These are phyloP conservation scores for Lerema accius DNA, from an alignment of 1,140 invertebrate genomes.

Conservation along the genomic window DNA sequence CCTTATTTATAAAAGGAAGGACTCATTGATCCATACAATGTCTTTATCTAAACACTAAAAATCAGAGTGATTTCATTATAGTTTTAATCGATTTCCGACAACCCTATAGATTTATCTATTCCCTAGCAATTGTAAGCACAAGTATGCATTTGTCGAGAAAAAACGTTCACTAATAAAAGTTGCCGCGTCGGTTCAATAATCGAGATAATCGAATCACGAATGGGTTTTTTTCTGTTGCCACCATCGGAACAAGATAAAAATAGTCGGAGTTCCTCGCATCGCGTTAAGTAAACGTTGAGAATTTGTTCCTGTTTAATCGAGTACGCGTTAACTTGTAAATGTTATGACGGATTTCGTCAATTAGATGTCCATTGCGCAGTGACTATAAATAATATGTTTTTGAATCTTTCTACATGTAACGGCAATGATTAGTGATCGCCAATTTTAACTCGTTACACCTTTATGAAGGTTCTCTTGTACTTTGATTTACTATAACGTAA, in stretches of 20 bases:
- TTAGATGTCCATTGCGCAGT: neutral
- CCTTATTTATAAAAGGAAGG: neutral
- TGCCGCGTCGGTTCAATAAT: slow-evolving; percentile 49
- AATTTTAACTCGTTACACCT: no score
- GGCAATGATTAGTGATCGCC: no score
- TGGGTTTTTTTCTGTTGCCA: slow-evolving; percentile 41
- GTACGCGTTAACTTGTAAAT: slow-evolving; percentile 34
- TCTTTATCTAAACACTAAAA: neutral
- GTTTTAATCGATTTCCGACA: slow-evolving; percentile 27
- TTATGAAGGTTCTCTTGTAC: no score
- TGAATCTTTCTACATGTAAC: no score
- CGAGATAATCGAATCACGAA: slow-evolving; percentile 56
- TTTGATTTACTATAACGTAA: no score
- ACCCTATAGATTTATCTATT: slow-evolving; percentile 37
- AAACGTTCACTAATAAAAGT: slow-evolving; percentile 38
- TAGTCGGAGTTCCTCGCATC: slow-evolving; percentile 52
- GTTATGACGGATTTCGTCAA: neutral
- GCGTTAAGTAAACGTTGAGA: slow-evolving; percentile 47
- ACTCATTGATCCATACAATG: neutral
- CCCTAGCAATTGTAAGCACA: slow-evolving; percentile 20
- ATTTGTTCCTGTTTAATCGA: slow-evolving; percentile 46
- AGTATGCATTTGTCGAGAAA: slow-evolving; percentile 40
- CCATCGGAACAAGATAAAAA: slow-evolving; percentile 46
- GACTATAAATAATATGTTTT: no score
- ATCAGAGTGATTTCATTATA: neutral